These are phyloP conservation scores for Drosophila multiciliata DNA, from an alignment of 2,888 invertebrate genomes.

Conservation along the genomic window DNA sequence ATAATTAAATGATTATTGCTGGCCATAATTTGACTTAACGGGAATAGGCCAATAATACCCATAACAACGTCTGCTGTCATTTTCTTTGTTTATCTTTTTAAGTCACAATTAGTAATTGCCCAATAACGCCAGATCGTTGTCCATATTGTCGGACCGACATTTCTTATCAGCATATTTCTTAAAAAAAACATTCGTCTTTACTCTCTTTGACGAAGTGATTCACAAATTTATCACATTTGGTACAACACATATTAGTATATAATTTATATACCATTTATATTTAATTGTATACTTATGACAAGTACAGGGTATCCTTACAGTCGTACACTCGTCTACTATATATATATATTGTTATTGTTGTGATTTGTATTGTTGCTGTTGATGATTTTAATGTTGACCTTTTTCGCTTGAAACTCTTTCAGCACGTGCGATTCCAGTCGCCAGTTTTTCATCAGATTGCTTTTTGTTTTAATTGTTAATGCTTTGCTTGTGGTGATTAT, in stretches of 20 bases:
- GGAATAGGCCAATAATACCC: conserved; percentile 22
- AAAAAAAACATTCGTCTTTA: not conserved
- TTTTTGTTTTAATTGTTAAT: conserved; percentile 11
- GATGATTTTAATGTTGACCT: conserved; percentile 41
- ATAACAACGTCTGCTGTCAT: conserved; percentile 22
- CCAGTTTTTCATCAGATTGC: conserved; percentile 36
- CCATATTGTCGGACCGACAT: conserved; percentile 41
- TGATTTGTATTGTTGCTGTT: conserved; percentile 26
- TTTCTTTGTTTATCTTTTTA: conserved; percentile 26
- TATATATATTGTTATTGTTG: not conserved
- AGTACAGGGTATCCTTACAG: not conserved
- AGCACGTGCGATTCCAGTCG: conserved; percentile 62
- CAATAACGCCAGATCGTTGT: not conserved
- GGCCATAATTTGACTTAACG: conserved; percentile 34
- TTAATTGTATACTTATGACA: not conserved
- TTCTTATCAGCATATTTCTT: conserved; percentile 40
- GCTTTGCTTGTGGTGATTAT: conserved; percentile 27
- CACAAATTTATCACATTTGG: conserved; percentile 2
- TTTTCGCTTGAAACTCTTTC: conserved; percentile 49
- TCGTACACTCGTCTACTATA: not conserved
- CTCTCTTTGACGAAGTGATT: conserved; percentile 6
- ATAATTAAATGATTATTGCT: conserved; percentile 30
- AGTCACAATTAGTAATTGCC: conserved; percentile 28
- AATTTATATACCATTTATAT: not conserved
- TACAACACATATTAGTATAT: not conserved